phyloP scores from a whole-genome alignment of 2,113 vertebrate genomes.

The Melozone crissalis region DNA sequence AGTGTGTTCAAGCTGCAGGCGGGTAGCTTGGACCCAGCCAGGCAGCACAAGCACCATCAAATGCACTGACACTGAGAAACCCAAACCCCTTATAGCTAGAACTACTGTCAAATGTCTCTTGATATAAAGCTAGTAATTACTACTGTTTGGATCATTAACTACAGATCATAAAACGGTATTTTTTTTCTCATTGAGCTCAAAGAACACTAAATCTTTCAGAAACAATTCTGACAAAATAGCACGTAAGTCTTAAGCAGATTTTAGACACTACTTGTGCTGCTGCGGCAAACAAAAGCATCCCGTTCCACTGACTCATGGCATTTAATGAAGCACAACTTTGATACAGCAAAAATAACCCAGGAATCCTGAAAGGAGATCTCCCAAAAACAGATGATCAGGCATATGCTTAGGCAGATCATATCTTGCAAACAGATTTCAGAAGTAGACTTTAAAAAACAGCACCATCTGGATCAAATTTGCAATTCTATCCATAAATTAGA shows the following conservation, averaged over 20 bases:
- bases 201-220: background rate
- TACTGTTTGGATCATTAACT: background rate
- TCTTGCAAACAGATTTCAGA: slow-evolving; percentile 77
- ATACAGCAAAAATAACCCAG: background rate
- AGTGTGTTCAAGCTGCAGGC: background rate
- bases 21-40: background rate
- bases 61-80: background rate
- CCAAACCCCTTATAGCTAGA: background rate
- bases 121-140: background rate
- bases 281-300: background rate
- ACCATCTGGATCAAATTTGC: slow-evolving; percentile 86
- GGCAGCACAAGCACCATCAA: background rate
- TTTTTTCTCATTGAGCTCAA: background rate
- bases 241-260: background rate
- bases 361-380: slow-evolving; percentile 53
- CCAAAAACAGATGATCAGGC: slow-evolving; percentile 47
- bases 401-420: slow-evolving; percentile 71
- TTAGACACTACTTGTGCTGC: background rate
- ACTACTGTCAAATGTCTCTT: background rate
- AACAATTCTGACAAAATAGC: background rate
- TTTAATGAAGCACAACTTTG: background rate
- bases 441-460: slow-evolving; percentile 68
- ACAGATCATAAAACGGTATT: background rate
- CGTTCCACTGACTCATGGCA: background rate
- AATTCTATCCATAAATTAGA: slow-evolving; percentile 58